Percentiles rank a stretch among this genome's conserved stretches.
These are phyloP conservation scores for Isotomurus palustris DNA, from an alignment of 2,888 invertebrate genomes.

Conservation along the genomic window DNA sequence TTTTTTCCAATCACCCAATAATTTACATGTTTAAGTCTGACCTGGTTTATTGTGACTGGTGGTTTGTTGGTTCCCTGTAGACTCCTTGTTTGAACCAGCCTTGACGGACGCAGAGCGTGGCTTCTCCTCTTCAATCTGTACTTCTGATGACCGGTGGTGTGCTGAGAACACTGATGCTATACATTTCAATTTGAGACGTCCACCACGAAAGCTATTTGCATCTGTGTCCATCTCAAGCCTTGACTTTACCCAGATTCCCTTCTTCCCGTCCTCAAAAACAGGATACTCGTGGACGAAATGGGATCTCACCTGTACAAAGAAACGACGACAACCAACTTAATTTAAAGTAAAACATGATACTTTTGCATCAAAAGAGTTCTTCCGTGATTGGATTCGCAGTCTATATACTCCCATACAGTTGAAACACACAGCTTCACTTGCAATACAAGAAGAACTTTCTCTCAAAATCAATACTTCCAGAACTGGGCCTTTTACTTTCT, in stretches of 20 bases:
- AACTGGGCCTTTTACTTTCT: too few species aligned
- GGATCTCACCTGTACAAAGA: conserved; percentile 38
- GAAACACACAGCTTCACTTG: too few species aligned
- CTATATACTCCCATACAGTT: too few species aligned
- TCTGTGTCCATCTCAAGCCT: conserved; percentile 44
- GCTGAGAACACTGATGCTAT: conserved; percentile 44
- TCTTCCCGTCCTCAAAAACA: conserved; percentile 40
- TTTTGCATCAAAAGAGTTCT: too few species aligned
- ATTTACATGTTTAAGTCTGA: conserved; percentile 5
- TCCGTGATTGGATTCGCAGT: too few species aligned
- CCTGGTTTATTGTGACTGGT: conserved; percentile 38
- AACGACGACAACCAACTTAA: too few species aligned
- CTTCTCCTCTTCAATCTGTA: conserved; percentile 66
- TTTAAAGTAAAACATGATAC: too few species aligned
- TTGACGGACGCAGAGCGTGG: conserved; percentile 70
- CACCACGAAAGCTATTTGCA: conserved; percentile 42
- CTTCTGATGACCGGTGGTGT: conserved; percentile 60
- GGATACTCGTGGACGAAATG: conserved; percentile 41
- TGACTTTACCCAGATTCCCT: conserved; percentile 42
- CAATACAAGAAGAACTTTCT: too few species aligned
- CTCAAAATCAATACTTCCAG: too few species aligned
- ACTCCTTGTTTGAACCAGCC: conserved; percentile 55
- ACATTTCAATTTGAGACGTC: conserved; percentile 45
- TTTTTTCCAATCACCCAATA: background rate
- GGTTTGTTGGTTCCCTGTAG: conserved; percentile 42